These are phyloP conservation scores for Pseudomyrmex flavicornis DNA, from an alignment of 1,140 invertebrate species.

Conservation along the genomic window DNA sequence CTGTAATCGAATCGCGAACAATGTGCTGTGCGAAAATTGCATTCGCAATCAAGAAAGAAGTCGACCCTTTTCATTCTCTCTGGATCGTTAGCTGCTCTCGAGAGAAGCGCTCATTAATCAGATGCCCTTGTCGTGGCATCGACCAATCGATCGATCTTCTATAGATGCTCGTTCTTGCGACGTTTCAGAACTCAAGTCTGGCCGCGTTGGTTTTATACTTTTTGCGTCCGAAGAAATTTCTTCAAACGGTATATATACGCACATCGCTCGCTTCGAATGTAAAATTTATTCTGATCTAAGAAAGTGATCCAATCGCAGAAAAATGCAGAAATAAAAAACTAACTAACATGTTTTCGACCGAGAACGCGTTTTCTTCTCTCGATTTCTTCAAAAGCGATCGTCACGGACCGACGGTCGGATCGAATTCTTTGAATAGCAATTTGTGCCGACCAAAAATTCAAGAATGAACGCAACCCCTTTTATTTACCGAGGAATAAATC, in stretches of 20 bases:
- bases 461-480: slow-evolving; percentile 24
- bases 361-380: not conserved
- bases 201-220: slow-evolving; percentile 23
- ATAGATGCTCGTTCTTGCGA: slow-evolving; percentile 21
- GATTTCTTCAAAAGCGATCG: slow-evolving; percentile 61
- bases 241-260: not conserved
- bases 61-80: slow-evolving; percentile 48
- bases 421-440: slow-evolving; percentile 73
- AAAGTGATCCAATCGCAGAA: not conserved
- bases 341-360: not conserved
- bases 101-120: slow-evolving; percentile 48
- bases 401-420: slow-evolving; percentile 61
- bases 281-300: not conserved
- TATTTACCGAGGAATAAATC: slow-evolving; percentile 44
- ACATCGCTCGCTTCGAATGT: not conserved
- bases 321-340: not conserved
- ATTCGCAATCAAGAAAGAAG: slow-evolving; percentile 31
- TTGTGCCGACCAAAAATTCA: slow-evolving; percentile 29
- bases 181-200: slow-evolving; percentile 4
- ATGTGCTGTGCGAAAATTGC: slow-evolving; percentile 36
- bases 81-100: slow-evolving; percentile 41
- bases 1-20: not conserved
- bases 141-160: slow-evolving; percentile 14
- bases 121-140: slow-evolving; percentile 23
- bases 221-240: slow-evolving; percentile 20